Evolutionary conservation across 2,113 vertebrate genomes (phyloP).

Genomic region (Rhinopomastus cyanomelas): DNA sequence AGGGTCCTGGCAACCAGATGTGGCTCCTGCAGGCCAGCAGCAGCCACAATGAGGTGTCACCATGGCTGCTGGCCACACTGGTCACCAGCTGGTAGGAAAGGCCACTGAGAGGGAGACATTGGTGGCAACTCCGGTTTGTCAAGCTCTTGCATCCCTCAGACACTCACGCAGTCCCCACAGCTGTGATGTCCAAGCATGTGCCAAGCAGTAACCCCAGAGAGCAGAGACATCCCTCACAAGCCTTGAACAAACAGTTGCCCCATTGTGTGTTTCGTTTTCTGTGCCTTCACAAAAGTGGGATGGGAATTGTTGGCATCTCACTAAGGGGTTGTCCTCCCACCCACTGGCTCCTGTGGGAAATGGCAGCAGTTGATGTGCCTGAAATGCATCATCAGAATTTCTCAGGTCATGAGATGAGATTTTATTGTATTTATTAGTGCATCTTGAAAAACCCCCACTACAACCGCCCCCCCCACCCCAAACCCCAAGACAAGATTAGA

Average conservation of each 20-base stretch:
- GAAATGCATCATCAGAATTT: background rate
- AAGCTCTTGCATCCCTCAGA: background rate
- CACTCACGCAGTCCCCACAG: accelerated
- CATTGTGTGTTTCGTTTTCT: background rate
- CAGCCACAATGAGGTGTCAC: accelerated
- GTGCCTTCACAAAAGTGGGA: background rate
- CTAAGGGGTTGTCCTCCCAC: background rate
- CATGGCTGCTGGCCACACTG: background rate
- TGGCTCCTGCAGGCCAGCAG: background rate
- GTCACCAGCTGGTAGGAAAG: background rate
- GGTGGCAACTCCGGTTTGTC: accelerated
- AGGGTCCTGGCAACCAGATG: accelerated
- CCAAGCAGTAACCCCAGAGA: background rate
- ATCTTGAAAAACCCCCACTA: background rate
- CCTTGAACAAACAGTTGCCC: background rate
- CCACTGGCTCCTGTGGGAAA: background rate
- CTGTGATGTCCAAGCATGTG: background rate
- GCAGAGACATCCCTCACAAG: background rate
- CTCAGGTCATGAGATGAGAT: background rate
- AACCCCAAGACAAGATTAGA: too few species aligned
- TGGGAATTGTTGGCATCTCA: accelerated
- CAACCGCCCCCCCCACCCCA: too few species aligned
- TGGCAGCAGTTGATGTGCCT: background rate
- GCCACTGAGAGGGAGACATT: accelerated
- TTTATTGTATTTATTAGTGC: background rate